Evolutionary conservation across 2,113 vertebrate species (phyloP).

Genomic region (Amblyornis subalaris): DNA sequence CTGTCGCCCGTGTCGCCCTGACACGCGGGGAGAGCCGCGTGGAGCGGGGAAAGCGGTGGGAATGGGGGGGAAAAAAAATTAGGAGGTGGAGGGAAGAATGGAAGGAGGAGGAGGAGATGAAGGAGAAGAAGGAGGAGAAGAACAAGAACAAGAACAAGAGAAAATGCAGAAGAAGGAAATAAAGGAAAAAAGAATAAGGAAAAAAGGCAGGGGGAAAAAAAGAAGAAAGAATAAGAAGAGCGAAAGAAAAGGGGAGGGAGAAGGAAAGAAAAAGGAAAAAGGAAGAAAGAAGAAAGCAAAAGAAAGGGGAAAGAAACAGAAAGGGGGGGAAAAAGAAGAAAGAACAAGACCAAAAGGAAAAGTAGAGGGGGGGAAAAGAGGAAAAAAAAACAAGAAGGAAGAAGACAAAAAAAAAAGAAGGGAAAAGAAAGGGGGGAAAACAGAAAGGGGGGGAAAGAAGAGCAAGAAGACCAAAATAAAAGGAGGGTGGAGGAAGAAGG

Average conservation of each 20-base stretch:
- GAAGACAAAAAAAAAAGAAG: fast-evolving
- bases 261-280: fast-evolving
- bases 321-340: fast-evolving
- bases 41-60: not conserved
- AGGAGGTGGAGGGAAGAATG: too few relatives aligned
- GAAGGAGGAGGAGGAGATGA: not conserved
- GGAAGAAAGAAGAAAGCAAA: fast-evolving
- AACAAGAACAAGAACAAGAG: fast-evolving
- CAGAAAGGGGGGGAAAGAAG: not conserved
- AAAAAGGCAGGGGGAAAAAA: not conserved
- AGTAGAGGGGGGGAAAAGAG: fast-evolving
- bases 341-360: too few relatives aligned
- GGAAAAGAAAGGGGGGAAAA: fast-evolving
- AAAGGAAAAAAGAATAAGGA: too few relatives aligned
- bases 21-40: not conserved
- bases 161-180: fast-evolving
- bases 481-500: fast-evolving
- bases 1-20: conserved; percentile 42
- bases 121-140: fast-evolving
- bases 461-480: not conserved
- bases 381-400: too few relatives aligned
- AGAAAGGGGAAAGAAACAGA: not conserved
- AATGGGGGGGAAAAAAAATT: fast-evolving
- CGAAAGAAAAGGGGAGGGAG: not conserved
- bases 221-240: not conserved